A percentile compares a stretch with the other conserved stretches of the same genome.
These are phyloP conservation scores for Pantherophis vulpinus DNA, from an alignment of 2,797 vertebrate species.

Conservation along the genomic window DNA sequence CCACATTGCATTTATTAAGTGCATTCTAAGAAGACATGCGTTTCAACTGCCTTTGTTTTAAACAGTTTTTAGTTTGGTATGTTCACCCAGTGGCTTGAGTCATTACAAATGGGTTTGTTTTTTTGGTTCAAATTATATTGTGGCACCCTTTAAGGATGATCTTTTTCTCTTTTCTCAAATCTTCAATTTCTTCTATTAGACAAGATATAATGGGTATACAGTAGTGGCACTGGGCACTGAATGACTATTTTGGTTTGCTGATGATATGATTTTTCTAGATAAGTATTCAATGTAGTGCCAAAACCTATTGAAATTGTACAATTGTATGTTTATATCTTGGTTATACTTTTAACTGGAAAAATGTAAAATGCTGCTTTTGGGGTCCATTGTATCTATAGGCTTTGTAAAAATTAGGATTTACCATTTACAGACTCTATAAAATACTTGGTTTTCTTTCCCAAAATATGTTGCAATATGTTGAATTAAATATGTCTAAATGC, in stretches of 20 bases:
- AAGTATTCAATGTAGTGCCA: not conserved
- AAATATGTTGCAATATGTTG: not conserved
- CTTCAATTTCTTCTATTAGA: not conserved
- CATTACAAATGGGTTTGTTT: not conserved
- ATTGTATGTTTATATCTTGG: not conserved
- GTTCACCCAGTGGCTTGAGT: not conserved
- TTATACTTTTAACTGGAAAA: not conserved
- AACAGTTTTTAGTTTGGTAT: not conserved
- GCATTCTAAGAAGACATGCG: not conserved
- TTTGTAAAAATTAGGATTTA: not conserved
- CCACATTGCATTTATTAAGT: not conserved
- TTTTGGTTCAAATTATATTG: not conserved
- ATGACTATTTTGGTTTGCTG: not conserved
- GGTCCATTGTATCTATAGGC: not conserved
- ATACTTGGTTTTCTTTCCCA: not conserved
- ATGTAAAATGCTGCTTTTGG: not conserved
- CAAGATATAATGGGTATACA: not conserved
- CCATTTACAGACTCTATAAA: not conserved
- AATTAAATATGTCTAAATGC: not conserved
- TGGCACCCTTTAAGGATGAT: not conserved
- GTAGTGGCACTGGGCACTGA: not conserved
- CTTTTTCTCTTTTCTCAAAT: not conserved
- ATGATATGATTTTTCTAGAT: not conserved
- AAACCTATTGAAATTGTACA: not conserved
- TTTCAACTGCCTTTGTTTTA: not conserved